Base-by-base conservation (phyloP, 2,113 vertebrate species). In the Notarius quadriscutis region DNA sequence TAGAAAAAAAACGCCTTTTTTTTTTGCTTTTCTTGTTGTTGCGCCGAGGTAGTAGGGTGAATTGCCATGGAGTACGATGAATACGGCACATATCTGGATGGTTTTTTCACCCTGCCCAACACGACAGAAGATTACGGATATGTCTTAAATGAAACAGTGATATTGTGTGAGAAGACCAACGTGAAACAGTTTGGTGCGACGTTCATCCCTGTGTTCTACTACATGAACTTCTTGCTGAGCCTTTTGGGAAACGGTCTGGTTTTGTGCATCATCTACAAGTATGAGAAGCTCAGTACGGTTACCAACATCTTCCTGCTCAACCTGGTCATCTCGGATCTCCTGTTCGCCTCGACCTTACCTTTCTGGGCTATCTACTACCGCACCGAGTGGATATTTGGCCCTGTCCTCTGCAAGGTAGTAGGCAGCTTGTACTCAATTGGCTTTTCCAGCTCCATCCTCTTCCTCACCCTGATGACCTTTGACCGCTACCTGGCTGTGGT, bases 371-470 rank as follows among this genome's bases (percentile, higher is more conserved):
- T 72, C 0, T 95, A 95, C 89, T 91, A 95, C 72, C 48, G 65
- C 0, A 91, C 87, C 0, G 89, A 95, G 22, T 96, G 96, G 96
- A 92, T 95, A 17, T 96, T 96, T 60, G 96, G 96, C 20, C 0
- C 0, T 0, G 12, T 11, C 14, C 85, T 96, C 3, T 96, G 96
- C 89, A 96, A 96, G 89, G 25, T 95, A 10, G 93, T 95, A 83
- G 93, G 93, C 80, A 93, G 93, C 4, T 89, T 93, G 34, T 96
- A 95, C 86, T 93, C 92, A 0, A 88, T 95, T 0, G 94, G 95
- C 48, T 96, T 95, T 92, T 95, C 95, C 92, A 96, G 95, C 90
- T 95, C 95, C 88, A 94, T 96, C 88, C 94, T 96, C 30, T 95
- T 96, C 92, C 93, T 96, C 71, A 95, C 94, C 0, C 93, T 96